A percentile compares a stretch with the other conserved stretches of the same genome.
phyloP scores from a whole-genome alignment of 2,888 invertebrate species.

The Parascotia fuliginaria region DNA sequence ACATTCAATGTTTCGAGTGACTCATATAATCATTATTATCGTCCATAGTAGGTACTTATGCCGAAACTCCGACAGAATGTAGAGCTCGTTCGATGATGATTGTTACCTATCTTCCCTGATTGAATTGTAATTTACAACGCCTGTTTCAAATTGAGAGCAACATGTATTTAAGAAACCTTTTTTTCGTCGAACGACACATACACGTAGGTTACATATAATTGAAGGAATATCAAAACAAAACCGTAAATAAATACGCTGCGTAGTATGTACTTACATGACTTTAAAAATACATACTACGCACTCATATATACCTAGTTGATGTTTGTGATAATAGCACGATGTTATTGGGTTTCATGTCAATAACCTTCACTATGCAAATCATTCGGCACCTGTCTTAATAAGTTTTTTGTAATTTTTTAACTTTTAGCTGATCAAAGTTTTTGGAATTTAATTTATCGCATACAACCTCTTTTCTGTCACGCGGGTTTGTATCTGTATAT shows the following conservation, averaged over 20 bases:
- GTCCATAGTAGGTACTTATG: too few relatives aligned
- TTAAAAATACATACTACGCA: conserved; percentile 7
- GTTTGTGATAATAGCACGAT: conserved; percentile 7
- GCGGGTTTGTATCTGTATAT: too few relatives aligned
- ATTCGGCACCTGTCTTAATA: background rate
- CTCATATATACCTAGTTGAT: conserved; percentile 12
- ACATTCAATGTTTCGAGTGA: too few relatives aligned
- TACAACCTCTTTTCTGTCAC: too few relatives aligned
- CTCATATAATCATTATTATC: too few relatives aligned
- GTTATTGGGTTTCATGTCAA: conserved; percentile 1
- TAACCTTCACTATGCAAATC: conserved; percentile 4
- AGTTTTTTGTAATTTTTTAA: background rate
- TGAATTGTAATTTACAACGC: background rate
- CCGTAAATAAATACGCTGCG: conserved; percentile 25
- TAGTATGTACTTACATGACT: conserved; percentile 28
- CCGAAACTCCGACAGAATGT: too few relatives aligned
- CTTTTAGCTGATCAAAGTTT: too few relatives aligned
- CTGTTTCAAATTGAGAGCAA: conserved; percentile 2
- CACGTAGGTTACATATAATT: background rate
- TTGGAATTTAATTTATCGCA: too few relatives aligned
- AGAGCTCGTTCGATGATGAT: too few relatives aligned
- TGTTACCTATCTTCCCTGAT: background rate
- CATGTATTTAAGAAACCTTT: background rate
- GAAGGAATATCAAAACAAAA: background rate
- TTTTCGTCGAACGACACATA: background rate